These are phyloP conservation scores for Drosophila aff. DNA, from an alignment of 1,140 invertebrate species.

Conservation along the genomic window DNA sequence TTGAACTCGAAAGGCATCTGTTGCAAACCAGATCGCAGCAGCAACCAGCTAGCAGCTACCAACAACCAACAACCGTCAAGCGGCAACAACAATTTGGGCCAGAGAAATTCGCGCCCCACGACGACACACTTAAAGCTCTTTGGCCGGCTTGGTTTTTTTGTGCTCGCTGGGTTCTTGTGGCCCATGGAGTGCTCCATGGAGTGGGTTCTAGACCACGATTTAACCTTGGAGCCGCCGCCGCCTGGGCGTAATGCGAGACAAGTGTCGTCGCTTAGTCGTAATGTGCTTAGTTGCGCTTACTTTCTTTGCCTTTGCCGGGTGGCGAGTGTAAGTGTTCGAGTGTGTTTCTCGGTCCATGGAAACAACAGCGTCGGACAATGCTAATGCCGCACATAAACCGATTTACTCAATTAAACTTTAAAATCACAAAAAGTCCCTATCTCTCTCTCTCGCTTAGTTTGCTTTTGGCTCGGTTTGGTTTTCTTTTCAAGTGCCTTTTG, in stretches of 20 bases:
- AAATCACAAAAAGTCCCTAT: constrained; percentile 57
- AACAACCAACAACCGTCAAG: constrained; percentile 18
- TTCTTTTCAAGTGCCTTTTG: constrained; percentile 48
- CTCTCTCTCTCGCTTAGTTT: constrained; percentile 2
- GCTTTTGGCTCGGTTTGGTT: constrained; percentile 25
- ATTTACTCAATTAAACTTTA: constrained; percentile 78
- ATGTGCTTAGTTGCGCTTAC: constrained; percentile 82
- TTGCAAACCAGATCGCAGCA: constrained; percentile 68
- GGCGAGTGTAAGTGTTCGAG: constrained; percentile 17
- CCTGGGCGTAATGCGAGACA: constrained; percentile 78
- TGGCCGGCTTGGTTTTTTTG: constrained; percentile 5
- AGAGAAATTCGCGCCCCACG: constrained; percentile 80
- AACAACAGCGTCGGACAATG: constrained; percentile 40
- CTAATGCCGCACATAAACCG: constrained; percentile 78
- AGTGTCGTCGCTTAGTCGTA: constrained; percentile 67
- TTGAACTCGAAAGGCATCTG: constrained; percentile 77
- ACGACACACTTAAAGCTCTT: constrained; percentile 66
- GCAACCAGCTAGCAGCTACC: not conserved
- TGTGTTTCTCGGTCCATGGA: constrained; percentile 20
- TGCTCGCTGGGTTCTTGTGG: constrained; percentile 53
- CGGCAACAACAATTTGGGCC: constrained; percentile 74
- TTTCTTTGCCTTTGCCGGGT: constrained; percentile 59
- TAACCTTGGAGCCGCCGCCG: constrained; percentile 59
- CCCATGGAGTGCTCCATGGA: constrained; percentile 21
- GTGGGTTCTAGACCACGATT: constrained; percentile 66